phyloP scores from a whole-genome alignment of 2,797 vertebrate genomes.

The Dallia pectoralis region DNA sequence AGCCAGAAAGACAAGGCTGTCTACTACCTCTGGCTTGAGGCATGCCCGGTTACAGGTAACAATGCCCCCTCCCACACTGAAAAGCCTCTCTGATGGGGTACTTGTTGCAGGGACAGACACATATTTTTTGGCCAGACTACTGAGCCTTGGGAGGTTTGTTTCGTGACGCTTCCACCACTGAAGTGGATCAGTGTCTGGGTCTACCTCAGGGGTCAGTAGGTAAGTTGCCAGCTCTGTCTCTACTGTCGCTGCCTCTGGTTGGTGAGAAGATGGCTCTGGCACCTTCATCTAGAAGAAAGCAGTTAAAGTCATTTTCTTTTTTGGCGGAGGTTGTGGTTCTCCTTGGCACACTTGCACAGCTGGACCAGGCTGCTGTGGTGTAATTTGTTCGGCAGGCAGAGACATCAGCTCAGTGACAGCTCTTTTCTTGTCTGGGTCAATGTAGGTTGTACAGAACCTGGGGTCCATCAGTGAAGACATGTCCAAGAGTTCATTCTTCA shows the following conservation, averaged over 20 bases:
- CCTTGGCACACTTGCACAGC: conserved; percentile 21
- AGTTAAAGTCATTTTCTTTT: conserved; percentile 25
- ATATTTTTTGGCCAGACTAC: conserved; percentile 28
- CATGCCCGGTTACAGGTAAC: conserved; percentile 31
- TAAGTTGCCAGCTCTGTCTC: conserved; percentile 29
- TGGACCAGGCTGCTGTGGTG: conserved; percentile 19
- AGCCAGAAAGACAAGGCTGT: conserved; percentile 14
- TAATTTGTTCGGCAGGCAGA: conserved; percentile 13
- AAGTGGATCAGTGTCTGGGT: conserved; percentile 23
- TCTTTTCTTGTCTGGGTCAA: conserved; percentile 23
- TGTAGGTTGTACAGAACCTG: too few species aligned
- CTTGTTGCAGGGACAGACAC: conserved; percentile 26
- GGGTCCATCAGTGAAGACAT: too few species aligned
- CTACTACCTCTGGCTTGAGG: conserved; percentile 27
- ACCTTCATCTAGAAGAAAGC: conserved; percentile 26
- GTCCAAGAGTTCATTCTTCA: too few species aligned
- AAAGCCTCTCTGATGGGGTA: conserved; percentile 23
- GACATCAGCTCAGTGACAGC: conserved; percentile 27
- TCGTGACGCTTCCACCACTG: conserved; percentile 29
- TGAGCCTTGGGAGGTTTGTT: conserved; percentile 26
- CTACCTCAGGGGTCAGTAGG: conserved; percentile 24
- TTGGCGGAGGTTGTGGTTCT: conserved; percentile 19
- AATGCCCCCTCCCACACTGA: conserved; percentile 21
- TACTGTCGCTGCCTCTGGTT: conserved; percentile 19
- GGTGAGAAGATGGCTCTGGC: conserved; percentile 4